Conservation (phyloP, 2,888 invertebrate species). For the Tetragnatha montana region DNA sequence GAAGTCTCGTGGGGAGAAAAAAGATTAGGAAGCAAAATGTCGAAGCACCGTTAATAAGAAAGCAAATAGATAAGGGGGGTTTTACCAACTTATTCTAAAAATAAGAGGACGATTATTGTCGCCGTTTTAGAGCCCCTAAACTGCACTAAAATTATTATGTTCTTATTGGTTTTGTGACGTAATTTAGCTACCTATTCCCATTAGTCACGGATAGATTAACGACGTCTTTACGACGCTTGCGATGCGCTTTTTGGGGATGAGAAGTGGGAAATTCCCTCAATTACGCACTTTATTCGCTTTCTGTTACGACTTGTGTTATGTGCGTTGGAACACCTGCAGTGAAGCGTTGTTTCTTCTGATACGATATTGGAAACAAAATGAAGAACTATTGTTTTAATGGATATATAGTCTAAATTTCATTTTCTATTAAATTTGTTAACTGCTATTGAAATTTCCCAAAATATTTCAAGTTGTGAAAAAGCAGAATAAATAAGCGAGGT, state of each 20-base stretch:
- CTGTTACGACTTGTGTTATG: background rate
- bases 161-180: slow-evolving; percentile 22
- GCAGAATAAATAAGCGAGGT: no score
- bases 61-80: slow-evolving; percentile 21
- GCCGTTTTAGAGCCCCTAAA: slow-evolving; percentile 14
- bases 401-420: no score
- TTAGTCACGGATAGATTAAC: slow-evolving; percentile 17
- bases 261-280: background rate
- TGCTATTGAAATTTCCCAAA: no score
- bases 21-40: slow-evolving; percentile 19
- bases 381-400: no score
- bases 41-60: slow-evolving; percentile 41
- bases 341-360: no score
- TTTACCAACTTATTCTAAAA: slow-evolving; percentile 20
- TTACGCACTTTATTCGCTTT: background rate
- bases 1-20: background rate
- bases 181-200: background rate
- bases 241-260: background rate
- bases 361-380: no score
- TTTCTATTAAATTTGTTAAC: no score
- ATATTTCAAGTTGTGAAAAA: no score
- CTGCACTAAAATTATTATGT: background rate
- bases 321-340: no score
- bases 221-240: background rate
- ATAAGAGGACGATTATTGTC: slow-evolving; percentile 15